Evolutionary conservation across 2,888 invertebrate genomes (phyloP), one percentile per base, ranked within the genome.

Genomic region (Schizaphis graminum): DNA sequence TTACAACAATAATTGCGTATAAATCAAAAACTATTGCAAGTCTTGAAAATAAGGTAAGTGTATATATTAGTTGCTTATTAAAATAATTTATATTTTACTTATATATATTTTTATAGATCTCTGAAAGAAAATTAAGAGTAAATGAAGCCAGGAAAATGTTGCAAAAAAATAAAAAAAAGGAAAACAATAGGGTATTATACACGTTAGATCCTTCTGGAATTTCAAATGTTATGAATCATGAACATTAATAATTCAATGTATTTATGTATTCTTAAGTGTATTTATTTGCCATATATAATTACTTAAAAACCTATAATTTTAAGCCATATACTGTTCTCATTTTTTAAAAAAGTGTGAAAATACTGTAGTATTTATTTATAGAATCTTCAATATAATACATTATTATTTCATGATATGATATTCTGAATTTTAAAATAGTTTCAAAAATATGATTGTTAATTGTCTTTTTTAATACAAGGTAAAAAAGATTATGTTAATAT

Each of bases 91-190:
- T 47, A 0, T 26, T n/a, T 1, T 61, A 35, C 53, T 49, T 77
- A 53, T 56, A 5, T 84, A 85, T 49, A 10, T 35, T 90, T 89
- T 90, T 89, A 47, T 24, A 93, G 93, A 35, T 93, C 26, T 84
- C 28, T 56, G 35, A 77, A 84, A 26, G 13, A 5, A 35, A 85
- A 85, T 16, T 21, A 13, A 90, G 41, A 61, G 26, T 93, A 11
- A 84, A 24, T 26, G 10, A 44, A 85, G 35, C 47, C 10, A 91
- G 3, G 57, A 28, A 47, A 56, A 53, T 28, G 8, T 41, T 21
- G 21, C 1, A 28, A 57, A 28, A 47, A 35, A n/a, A n/a, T n/a
- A 3, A 47, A 44, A 85, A 44, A 86, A 47, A 35, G 0, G 35
- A 3, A 86, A 28, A 47, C 61, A n/a, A 61, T n/a, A 47, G 16